Evolutionary conservation across 2,888 invertebrate species (phyloP), one percentile per base, ranked within the genome.

Genomic region (Plagodis pulveraria): DNA sequence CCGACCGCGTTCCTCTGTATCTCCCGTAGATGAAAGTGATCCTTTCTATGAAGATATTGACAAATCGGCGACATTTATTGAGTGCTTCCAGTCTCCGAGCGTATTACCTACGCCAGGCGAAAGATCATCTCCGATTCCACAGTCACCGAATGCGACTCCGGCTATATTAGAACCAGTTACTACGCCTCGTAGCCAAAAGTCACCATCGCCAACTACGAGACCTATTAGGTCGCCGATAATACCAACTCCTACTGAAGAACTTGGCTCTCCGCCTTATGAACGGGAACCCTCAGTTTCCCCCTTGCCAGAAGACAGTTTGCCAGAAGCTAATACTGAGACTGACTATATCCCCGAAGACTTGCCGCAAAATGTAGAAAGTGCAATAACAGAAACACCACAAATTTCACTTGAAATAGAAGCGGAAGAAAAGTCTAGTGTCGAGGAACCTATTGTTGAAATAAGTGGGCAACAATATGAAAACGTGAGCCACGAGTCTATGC

Each of bases 191-290:
- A 77, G 69, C 64, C 85, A 86, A 69, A 89, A 84, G 72, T 81
- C 87, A 33, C 86, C 89, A 38, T 88, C 91, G 47, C 87, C 90
- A 55, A 77, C 82, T 55, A 70, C 73, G 55, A 77, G 85, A 67
- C 79, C 79, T 56, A 77, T 81, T 54, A 83, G 77, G 65, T 83
- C 84, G 40, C 85, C 87, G 43, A 69, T 79, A 57, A 75, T 78
- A 51, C 75, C 78, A 35, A 55, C 22, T 22, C 22, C 73, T 58
- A 71, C 75, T 43, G 82, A 83, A 61, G 77, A 76, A 63, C 73
- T 76, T 52, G 73, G 72, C 58, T 65, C 68, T 22, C 55, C 63
- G 47, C 57, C 63, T 40, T 61, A 58, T 33, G 75, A 74, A 50
- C 72, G 67, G 10, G 79, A 81, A 64, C 62, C 69, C 50, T 79